phyloP scores from a whole-genome alignment of 2,113 vertebrate species.

The Istiophorus platypterus region DNA sequence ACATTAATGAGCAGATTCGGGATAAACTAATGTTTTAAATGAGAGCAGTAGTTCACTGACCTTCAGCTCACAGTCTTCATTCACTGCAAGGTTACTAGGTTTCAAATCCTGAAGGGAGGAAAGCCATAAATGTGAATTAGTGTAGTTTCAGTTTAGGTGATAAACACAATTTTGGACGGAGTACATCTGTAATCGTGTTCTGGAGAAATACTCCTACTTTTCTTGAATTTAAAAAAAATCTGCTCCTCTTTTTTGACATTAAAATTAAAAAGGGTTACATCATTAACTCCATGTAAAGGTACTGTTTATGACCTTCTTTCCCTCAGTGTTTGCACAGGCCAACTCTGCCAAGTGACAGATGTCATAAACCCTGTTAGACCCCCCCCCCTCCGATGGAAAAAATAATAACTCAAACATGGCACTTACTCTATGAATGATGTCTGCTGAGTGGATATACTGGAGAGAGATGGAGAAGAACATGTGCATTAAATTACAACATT shows the following conservation, averaged over 20 bases:
- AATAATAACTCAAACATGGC: too few species aligned
- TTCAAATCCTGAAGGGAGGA: constrained; percentile 91
- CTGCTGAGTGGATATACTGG: constrained; percentile 98
- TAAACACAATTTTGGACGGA: not conserved
- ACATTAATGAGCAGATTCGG: not conserved
- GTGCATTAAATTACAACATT: constrained; percentile 28
- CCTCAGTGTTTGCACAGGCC: constrained; percentile 43
- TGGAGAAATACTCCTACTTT: not conserved
- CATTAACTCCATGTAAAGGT: constrained; percentile 15
- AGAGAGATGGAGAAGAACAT: constrained; percentile 57
- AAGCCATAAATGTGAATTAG: constrained; percentile 6
- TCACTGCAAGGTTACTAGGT: constrained; percentile 97
- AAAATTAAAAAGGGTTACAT: constrained; percentile 1
- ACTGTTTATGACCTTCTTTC: constrained; percentile 24
- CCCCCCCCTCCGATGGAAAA: too few species aligned
- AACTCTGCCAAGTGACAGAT: not conserved
- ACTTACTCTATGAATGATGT: constrained; percentile 99
- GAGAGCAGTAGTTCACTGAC: constrained; percentile 78
- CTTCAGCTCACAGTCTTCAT: constrained; percentile 99
- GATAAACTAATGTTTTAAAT: not conserved
- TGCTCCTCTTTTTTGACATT: not conserved
- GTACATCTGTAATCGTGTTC: not conserved
- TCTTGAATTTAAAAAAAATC: not conserved
- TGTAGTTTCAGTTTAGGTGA: not conserved
- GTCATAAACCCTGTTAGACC: constrained; percentile 24